phyloP scores from a whole-genome alignment of 2,113 vertebrate genomes.

The Neogale vison region DNA sequence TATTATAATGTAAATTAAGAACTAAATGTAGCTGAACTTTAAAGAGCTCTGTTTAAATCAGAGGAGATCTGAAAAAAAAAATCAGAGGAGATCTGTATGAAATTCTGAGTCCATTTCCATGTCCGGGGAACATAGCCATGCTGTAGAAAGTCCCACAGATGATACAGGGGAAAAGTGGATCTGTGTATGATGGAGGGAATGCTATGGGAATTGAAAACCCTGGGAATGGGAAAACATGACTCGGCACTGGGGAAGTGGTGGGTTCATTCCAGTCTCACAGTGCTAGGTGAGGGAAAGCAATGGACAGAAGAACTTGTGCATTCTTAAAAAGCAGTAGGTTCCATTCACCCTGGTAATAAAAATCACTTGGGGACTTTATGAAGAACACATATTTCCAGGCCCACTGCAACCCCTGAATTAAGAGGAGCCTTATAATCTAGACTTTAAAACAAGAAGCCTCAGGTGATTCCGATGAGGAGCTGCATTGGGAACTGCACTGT shows the following conservation, averaged over 20 bases:
- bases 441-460: constrained; percentile 29
- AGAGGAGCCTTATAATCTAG: background rate
- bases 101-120: background rate
- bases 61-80: background rate
- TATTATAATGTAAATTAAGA: constrained; percentile 2
- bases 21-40: background rate
- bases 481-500: constrained; percentile 2
- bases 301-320: background rate
- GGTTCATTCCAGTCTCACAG: background rate
- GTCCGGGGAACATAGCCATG: background rate
- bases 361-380: background rate
- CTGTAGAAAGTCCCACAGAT: background rate
- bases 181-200: background rate
- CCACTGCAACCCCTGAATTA: background rate
- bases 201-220: background rate
- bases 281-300: background rate
- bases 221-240: background rate
- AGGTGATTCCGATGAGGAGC: constrained; percentile 18
- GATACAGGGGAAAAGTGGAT: background rate
- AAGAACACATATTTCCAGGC: background rate
- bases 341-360: background rate
- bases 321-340: background rate
- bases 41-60: background rate
- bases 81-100: background rate
- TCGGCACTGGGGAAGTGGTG: background rate